These are phyloP conservation scores for Neodontobutis hainanensis DNA, from an alignment of 2,113 vertebrate species.

Conservation along the genomic window DNA sequence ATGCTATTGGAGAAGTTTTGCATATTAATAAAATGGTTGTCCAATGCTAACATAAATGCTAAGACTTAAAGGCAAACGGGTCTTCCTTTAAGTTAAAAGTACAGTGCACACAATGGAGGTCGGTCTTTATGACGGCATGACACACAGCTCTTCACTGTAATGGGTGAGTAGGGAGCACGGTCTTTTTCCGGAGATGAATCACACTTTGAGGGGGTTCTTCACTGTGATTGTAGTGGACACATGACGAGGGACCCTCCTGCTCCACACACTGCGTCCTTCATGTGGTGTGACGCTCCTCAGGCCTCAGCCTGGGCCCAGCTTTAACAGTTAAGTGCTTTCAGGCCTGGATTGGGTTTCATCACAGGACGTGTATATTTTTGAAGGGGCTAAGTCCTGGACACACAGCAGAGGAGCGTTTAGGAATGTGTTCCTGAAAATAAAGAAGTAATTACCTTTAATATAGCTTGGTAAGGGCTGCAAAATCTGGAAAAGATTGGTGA, in stretches of 20 bases:
- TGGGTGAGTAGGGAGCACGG: slow-evolving; percentile 39
- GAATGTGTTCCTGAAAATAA: slow-evolving; percentile 41
- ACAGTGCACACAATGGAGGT: not conserved
- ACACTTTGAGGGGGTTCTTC: slow-evolving; percentile 22
- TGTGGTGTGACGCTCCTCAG: slow-evolving; percentile 31
- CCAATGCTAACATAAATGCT: not conserved
- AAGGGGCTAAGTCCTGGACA: slow-evolving; percentile 46
- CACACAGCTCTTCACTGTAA: slow-evolving; percentile 39
- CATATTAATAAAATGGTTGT: not conserved
- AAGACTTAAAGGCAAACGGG: not conserved
- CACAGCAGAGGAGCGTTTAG: slow-evolving; percentile 33
- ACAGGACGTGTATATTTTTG: slow-evolving; percentile 66
- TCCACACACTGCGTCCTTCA: slow-evolving; percentile 38
- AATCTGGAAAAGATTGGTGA: no score
- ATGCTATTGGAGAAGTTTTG: no score
- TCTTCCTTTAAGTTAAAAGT: not conserved
- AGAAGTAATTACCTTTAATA: slow-evolving; percentile 63
- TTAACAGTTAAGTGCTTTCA: slow-evolving; percentile 71
- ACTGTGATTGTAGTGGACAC: slow-evolving; percentile 26
- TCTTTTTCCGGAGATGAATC: slow-evolving; percentile 38
- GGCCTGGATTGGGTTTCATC: slow-evolving; percentile 58
- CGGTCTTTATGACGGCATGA: slow-evolving; percentile 19
- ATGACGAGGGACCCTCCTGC: slow-evolving; percentile 8
- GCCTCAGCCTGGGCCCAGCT: slow-evolving; percentile 40
- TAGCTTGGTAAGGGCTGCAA: slow-evolving; percentile 35